Conservation (phyloP, 2,888 invertebrate species). For the Elegia similella region DNA sequence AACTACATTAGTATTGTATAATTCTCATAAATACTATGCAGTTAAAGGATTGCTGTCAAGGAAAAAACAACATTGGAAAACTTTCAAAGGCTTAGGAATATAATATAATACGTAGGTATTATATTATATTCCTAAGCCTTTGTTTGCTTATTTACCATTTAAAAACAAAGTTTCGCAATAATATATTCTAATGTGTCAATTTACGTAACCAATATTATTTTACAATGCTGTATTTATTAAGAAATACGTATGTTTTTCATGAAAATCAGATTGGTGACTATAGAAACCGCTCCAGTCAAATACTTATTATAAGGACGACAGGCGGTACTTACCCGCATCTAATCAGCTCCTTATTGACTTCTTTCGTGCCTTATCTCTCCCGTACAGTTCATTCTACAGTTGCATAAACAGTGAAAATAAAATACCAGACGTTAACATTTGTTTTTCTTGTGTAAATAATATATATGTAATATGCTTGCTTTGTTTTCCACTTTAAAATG, state of each 20-base stretch:
- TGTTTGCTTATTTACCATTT: too few species aligned
- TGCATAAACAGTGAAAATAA: conserved; percentile 5
- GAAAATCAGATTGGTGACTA: not conserved
- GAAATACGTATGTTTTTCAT: not conserved
- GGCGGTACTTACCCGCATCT: not conserved
- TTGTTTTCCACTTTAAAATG: not conserved
- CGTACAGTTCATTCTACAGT: not conserved
- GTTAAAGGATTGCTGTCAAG: not conserved
- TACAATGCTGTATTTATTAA: not conserved
- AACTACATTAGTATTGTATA: not conserved
- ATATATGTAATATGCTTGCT: not conserved
- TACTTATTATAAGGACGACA: not conserved
- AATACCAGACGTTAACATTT: not conserved
- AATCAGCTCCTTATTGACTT: conserved; percentile 1
- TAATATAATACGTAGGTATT: too few species aligned
- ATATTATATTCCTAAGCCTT: too few species aligned
- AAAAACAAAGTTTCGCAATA: too few species aligned
- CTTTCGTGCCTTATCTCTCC: conserved; percentile 7
- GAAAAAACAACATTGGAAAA: not conserved
- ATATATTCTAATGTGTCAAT: too few species aligned
- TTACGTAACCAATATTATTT: too few species aligned
- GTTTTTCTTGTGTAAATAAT: not conserved
- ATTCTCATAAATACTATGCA: not conserved
- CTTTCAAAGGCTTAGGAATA: not conserved
- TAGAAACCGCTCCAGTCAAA: not conserved